Conservation (phyloP, 2,113 vertebrate species). For the Erpornis zantholeuca region DNA sequence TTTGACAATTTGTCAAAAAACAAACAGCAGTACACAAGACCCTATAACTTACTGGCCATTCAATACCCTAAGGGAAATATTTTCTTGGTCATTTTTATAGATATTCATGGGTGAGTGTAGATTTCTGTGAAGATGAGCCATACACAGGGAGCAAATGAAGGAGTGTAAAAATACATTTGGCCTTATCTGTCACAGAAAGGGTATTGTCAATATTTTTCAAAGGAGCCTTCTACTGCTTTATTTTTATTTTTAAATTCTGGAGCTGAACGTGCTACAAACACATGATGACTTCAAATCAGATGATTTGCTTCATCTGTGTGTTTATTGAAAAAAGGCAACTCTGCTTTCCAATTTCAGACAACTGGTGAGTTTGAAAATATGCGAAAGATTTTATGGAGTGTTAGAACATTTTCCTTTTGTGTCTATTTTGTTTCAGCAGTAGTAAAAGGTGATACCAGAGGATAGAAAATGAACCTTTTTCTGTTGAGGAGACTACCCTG, state of each 20-base stretch:
- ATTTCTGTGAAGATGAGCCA: neutral
- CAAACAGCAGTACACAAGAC: slow-evolving; percentile 16
- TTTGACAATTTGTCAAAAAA: slow-evolving; percentile 35
- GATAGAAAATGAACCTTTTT: slow-evolving; percentile 3
- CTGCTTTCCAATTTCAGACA: neutral
- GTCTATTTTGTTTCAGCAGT: neutral
- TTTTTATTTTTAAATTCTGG: slow-evolving; percentile 24
- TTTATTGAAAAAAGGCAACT: neutral
- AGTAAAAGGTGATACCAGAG: slow-evolving; percentile 4
- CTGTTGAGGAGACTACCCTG: neutral
- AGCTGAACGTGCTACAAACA: slow-evolving; percentile 15
- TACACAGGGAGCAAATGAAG: neutral
- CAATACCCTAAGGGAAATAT: neutral
- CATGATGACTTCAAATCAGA: neutral
- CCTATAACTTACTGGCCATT: slow-evolving; percentile 1
- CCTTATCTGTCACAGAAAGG: slow-evolving; percentile 33
- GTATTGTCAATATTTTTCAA: neutral
- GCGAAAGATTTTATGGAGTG: neutral
- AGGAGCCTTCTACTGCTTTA: neutral
- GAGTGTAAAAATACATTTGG: neutral
- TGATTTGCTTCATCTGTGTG: neutral
- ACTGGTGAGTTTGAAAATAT: neutral
- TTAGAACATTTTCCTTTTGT: neutral
- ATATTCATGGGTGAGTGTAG: neutral
- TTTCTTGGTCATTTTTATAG: neutral